Base-by-base conservation (phyloP, 1,140 invertebrate species). In the Cotesia typhae region DNA sequence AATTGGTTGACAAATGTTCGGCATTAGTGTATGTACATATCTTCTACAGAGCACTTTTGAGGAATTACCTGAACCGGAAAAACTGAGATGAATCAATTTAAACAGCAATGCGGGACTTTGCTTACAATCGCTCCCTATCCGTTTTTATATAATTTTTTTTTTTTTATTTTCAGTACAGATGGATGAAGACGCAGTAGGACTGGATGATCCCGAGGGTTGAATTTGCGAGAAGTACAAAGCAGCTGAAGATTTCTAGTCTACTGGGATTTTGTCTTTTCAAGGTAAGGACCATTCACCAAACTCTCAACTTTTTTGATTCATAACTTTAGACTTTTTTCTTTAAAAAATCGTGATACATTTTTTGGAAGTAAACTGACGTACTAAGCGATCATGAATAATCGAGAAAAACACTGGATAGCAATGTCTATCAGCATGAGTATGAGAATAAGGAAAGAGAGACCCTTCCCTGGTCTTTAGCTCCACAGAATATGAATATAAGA, bases 71-170 rank as follows among this genome's bases (percentile, higher is more conserved):
- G 83, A 78, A 74, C 75, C 75, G 77, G 78, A 78, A 82, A 84
- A 85, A 83, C 80, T 81, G 73, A 78, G 78, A 76, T 82, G 80
- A 85, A 85, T 86, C 84, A 82, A 85, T 85, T 85, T 81, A 82
- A 85, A 86, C 80, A 79, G 79, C 76, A 70, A 70, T 75, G 70
- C 71, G 72, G 76, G 70, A 76, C 65, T 63, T 68, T 73, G 6
- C 17, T 14, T 61, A 9, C 14, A 14, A 37, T 47, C 14, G 12
- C 52, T 17, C 60, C 60, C 60, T 12, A 63, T 4, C 37, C 3
- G 3, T 37, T 63, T 1, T 38, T 38, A 9, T 28, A n/a, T 20
- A 12, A 12, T 57, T 6, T 57, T 20, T 57, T 20, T 20, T 20
- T 20, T 57, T 20, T 4, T 17, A 5, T 57, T 57, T 52, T n/a